Evolutionary conservation across 2,888 invertebrate genomes (phyloP).

Genomic region (Clunio marinus): DNA sequence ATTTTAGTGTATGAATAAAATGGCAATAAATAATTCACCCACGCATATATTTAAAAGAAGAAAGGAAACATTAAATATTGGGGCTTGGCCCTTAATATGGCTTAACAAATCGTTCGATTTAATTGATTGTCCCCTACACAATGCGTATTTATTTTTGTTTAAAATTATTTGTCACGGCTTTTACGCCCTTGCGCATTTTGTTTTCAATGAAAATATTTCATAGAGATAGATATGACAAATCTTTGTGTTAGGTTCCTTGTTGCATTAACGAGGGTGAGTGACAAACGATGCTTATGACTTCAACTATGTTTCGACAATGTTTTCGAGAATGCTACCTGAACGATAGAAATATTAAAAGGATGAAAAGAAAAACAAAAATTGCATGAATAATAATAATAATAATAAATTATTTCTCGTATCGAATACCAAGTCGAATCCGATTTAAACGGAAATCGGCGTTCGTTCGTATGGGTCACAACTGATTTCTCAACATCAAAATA

Average conservation of each 20-base stretch:
- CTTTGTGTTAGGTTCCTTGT: too few relatives aligned
- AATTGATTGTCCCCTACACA: slow-evolving; percentile 12
- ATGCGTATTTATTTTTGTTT: slow-evolving; percentile 6
- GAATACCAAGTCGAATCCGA: not conserved
- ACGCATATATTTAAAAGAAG: too few relatives aligned
- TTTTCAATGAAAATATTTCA: slow-evolving; percentile 7
- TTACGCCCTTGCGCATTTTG: not conserved
- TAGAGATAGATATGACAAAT: not conserved
- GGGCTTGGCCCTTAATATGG: not conserved
- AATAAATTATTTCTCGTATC: not conserved
- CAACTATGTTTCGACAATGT: too few relatives aligned
- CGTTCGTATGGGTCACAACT: slow-evolving; percentile 29
- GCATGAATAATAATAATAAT: not conserved
- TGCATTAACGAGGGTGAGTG: slow-evolving; percentile 2
- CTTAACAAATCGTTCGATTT: not conserved
- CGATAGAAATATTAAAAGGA: too few relatives aligned
- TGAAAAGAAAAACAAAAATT: slow-evolving; percentile 11
- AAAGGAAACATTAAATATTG: too few relatives aligned
- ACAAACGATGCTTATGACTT: too few relatives aligned
- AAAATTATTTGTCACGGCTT: not conserved
- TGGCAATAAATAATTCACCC: too few relatives aligned
- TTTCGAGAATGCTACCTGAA: too few relatives aligned
- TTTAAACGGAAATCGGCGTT: slow-evolving; percentile 29
- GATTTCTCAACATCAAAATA: slow-evolving; percentile 37
- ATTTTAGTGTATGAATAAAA: too few relatives aligned